Percentiles rank a stretch among this genome's conserved stretches.
Evolutionary conservation across 2,888 invertebrate species (phyloP).

Genomic region (Gymnocheta viridis): DNA sequence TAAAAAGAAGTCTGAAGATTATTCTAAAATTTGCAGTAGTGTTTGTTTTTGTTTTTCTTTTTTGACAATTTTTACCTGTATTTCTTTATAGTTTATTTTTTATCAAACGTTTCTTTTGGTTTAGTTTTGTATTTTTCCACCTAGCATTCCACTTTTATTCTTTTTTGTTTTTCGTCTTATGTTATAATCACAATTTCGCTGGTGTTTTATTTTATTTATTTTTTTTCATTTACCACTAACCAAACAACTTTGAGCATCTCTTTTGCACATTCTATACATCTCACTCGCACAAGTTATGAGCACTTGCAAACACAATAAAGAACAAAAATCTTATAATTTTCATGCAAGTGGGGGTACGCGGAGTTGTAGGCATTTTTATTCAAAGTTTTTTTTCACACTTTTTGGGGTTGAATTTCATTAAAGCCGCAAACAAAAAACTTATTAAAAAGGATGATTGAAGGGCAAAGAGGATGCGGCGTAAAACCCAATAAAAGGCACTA

Average conservation of each 20-base stretch:
- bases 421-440: constrained; percentile 58
- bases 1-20: too few relatives aligned
- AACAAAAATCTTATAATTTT: constrained; percentile 60
- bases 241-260: constrained; percentile 65
- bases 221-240: constrained; percentile 65
- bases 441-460: constrained; percentile 64
- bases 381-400: constrained; percentile 45
- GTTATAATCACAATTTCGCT: constrained; percentile 47
- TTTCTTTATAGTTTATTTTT: constrained; percentile 56
- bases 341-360: constrained; percentile 55
- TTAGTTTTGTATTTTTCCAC: constrained; percentile 51
- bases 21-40: constrained; percentile 49
- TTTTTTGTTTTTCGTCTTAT: constrained; percentile 35
- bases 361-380: constrained; percentile 59
- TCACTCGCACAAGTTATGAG: constrained; percentile 36
- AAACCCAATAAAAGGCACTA: constrained; percentile 60
- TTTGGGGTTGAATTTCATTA: constrained; percentile 70
- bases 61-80: constrained; percentile 42
- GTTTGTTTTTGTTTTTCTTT: constrained; percentile 20
- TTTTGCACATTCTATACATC: constrained; percentile 42
- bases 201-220: constrained; percentile 44
- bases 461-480: constrained; percentile 67
- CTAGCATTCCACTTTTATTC: constrained; percentile 11
- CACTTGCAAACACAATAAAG: constrained; percentile 60
- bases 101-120: constrained; percentile 41